Base-by-base conservation (phyloP, 2,797 vertebrate genomes). In the Psittacula derbiana region DNA sequence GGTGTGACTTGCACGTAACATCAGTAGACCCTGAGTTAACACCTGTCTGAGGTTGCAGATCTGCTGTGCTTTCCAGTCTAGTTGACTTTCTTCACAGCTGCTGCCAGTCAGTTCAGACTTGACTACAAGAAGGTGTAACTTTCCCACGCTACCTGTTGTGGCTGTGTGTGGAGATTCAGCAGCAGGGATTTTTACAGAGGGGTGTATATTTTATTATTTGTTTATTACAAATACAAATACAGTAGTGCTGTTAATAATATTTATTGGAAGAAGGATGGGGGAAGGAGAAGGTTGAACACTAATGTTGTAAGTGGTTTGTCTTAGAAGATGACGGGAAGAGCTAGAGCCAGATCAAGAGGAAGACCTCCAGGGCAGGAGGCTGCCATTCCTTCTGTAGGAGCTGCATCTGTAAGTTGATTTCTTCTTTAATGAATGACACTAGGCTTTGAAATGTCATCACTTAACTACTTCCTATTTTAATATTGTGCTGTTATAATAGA, bases 291-390 rank as follows among this genome's bases (percentile, higher is more conserved):
- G 14, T 4, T 8, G 30, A 69, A 46, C 4, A 4, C 47, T 92
- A 43, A 90, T 21, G 8, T 55, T 70, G 8, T 24, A 24, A 24
- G 4, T 92, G 43, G 4, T 62, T 82, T 65, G 5, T 72, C 24
- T 36, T 86, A 93, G 47, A 72, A 81, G 43, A 99, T 99, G 99
- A 98, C 98, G 0, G 99, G 99, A 33, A 97, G 99, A 66, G 99
- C 99, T 2, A 97, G 99, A 97, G 97, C 98, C 1, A 90, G 97
- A 80, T 98, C 99, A 1, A 94, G 99, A 71, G 99, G 98, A 62
- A 95, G 98, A 83, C 98, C 98, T 18, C 98, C 98, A 0, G 98
- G 98, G 3, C 98, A 98, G 33, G 98, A 98, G 46, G 3, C 44
- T 0, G 2, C 36, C 10, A 1, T 7, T 60, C 69, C 86, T 1